These are phyloP conservation scores for Cheilinus undulatus DNA, from an alignment of 2,113 vertebrate genomes.

Conservation along the genomic window DNA sequence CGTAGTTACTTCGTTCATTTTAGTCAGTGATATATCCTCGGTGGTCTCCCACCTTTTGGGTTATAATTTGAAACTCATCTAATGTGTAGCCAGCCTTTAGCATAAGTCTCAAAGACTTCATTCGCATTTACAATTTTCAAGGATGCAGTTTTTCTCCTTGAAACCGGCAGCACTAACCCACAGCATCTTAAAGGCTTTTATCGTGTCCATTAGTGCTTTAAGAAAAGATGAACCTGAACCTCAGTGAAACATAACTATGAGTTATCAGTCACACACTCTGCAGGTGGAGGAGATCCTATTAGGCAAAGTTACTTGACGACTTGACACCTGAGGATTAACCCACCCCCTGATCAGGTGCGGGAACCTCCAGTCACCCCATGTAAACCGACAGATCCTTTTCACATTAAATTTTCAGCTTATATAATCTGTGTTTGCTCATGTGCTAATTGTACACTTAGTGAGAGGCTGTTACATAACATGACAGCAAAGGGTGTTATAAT, in stretches of 20 bases:
- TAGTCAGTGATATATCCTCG: too few species aligned
- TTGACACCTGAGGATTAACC: constrained; percentile 59
- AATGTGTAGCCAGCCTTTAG: too few species aligned
- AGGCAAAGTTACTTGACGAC: constrained; percentile 48
- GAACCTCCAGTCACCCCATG: constrained; percentile 54
- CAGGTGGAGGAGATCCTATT: constrained; percentile 22
- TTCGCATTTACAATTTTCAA: too few species aligned
- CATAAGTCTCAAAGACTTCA: too few species aligned
- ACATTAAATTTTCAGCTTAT: constrained; percentile 67
- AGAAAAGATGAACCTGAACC: constrained; percentile 7
- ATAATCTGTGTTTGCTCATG: constrained; percentile 63
- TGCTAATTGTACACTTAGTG: constrained; percentile 60
- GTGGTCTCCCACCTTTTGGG: too few species aligned
- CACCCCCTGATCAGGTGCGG: constrained; percentile 44
- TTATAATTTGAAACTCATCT: too few species aligned
- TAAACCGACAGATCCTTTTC: constrained; percentile 65
- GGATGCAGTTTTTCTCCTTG: background rate
- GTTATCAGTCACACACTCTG: background rate
- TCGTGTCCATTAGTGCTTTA: background rate
- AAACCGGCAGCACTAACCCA: background rate
- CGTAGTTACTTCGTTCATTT: too few species aligned
- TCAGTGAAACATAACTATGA: constrained; percentile 8
- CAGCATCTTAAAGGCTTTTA: background rate
- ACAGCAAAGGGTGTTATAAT: background rate
- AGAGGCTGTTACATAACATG: constrained; percentile 36